These are phyloP conservation scores for Eupithecia pulchellata DNA, from an alignment of 2,888 invertebrate species.

Conservation along the genomic window DNA sequence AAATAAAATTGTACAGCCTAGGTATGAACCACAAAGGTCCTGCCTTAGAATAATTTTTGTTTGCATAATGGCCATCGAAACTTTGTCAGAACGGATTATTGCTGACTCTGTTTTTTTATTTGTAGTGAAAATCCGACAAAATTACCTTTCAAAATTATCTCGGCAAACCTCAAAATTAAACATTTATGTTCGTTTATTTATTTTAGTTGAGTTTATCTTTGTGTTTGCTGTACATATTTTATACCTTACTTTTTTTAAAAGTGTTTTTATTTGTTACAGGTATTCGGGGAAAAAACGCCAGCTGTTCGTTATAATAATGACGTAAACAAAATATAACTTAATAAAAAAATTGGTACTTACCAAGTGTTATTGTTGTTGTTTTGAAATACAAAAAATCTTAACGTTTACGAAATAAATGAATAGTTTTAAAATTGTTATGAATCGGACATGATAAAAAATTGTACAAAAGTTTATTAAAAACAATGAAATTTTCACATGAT, in stretches of 20 bases:
- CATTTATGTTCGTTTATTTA: too few species aligned
- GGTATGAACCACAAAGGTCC: too few species aligned
- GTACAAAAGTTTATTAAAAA: not conserved
- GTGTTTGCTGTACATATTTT: too few species aligned
- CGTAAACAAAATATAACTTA: conserved; percentile 31
- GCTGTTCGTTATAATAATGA: not conserved
- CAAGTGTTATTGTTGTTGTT: conserved; percentile 4
- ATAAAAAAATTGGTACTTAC: not conserved
- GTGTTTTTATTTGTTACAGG: conserved; percentile 42
- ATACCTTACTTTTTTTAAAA: conserved; percentile 3
- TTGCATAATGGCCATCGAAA: too few species aligned
- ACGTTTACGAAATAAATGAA: not conserved
- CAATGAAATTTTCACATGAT: conserved; percentile 1
- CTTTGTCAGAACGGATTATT: too few species aligned
- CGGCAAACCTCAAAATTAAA: too few species aligned
- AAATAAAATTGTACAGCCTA: too few species aligned
- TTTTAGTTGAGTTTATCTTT: too few species aligned
- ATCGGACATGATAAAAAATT: not conserved
- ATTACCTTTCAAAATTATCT: too few species aligned
- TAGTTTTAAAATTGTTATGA: not conserved
- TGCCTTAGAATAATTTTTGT: too few species aligned
- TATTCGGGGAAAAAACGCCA: not conserved
- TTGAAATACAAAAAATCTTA: not conserved
- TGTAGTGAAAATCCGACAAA: too few species aligned
- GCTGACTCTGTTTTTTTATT: too few species aligned